Evolutionary conservation across 1,140 invertebrate species (phyloP), one percentile per base, ranked within the genome.

Genomic region (Papilio machaon): DNA sequence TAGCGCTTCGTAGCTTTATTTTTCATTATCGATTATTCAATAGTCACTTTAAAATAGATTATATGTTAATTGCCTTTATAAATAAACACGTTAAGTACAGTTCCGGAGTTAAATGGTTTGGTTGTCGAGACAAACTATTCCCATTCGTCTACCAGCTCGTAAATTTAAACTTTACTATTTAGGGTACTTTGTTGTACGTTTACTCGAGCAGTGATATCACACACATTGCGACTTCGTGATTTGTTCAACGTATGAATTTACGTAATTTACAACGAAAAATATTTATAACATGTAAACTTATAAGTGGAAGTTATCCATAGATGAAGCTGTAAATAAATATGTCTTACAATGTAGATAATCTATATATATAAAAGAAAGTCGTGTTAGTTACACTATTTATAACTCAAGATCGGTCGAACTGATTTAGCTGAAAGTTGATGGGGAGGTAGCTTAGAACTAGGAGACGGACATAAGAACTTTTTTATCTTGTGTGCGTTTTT

Each of bases 1-100:
- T 19, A 58, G 23, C 30, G 5, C 2, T 70, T 35, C 30, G 23
- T 15, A 30, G 10, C 35, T 11, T 35, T n/a, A 35, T 35, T 67
- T 8, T 38, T 15, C 13, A 35, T 11, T 70, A 38, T 35, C 30
- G 64, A 70, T 70, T 70, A 35, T 35, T 11, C 64, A 17, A 73
- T 73, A 15, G 19, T 19, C 35, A 19, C 43, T 47, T 43, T 46
- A 19, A 46, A 47, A 15, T 47, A 73, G 17, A 47, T 10, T 78
- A 35, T 78, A 77, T 77, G 58, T 77, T 77, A 78, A 78, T 15
- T 78, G 52, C 8, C 35, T 47, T 58, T 52, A 78, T 78, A 78
- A 78, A 78, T 78, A 78, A 78, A 78, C 35, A 78, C 75, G 75
- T 38, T 78, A 78, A 78, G 76, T 64, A 78, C 76, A 78, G 76